Percentiles rank a stretch among this genome's conserved stretches.
phyloP scores from a whole-genome alignment of 2,113 vertebrate species.

The Silurus asotus region DNA sequence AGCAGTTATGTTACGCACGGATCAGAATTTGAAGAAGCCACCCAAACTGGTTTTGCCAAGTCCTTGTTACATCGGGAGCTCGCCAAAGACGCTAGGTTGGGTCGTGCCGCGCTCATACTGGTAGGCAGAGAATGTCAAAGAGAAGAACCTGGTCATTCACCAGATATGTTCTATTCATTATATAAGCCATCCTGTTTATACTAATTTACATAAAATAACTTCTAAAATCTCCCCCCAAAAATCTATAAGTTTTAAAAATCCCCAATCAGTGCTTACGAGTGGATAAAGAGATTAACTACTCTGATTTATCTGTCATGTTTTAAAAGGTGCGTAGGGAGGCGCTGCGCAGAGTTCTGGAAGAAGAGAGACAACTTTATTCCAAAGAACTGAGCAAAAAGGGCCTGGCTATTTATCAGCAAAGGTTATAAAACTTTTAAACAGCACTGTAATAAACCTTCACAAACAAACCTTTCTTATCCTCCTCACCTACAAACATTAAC shows the following conservation, averaged over 20 bases:
- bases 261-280: no score
- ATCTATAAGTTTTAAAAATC: no score
- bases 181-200: not conserved
- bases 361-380: conserved; percentile 44
- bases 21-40: conserved; percentile 32
- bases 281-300: not conserved
- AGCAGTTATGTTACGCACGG: conserved; percentile 15
- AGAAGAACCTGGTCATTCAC: not conserved
- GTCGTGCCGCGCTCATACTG: conserved; percentile 42
- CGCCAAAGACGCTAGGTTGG: conserved; percentile 32
- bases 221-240: not conserved
- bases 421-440: conserved; percentile 23
- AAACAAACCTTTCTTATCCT: not conserved
- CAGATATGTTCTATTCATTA: not conserved
- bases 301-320: not conserved
- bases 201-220: not conserved
- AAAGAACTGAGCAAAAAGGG: conserved; percentile 47
- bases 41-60: conserved; percentile 26
- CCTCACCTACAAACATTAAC: not conserved
- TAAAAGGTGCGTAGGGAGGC: conserved; percentile 51
- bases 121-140: conserved; percentile 25
- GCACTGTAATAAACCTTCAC: not conserved
- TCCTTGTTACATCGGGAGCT: conserved; percentile 18
- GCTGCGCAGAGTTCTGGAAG: conserved; percentile 45
- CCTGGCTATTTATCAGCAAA: conserved; percentile 49